A percentile compares a stretch with the other conserved stretches of the same genome.
Evolutionary conservation across 1,140 invertebrate genomes (phyloP).

Genomic region (Listronotus oregonensis): DNA sequence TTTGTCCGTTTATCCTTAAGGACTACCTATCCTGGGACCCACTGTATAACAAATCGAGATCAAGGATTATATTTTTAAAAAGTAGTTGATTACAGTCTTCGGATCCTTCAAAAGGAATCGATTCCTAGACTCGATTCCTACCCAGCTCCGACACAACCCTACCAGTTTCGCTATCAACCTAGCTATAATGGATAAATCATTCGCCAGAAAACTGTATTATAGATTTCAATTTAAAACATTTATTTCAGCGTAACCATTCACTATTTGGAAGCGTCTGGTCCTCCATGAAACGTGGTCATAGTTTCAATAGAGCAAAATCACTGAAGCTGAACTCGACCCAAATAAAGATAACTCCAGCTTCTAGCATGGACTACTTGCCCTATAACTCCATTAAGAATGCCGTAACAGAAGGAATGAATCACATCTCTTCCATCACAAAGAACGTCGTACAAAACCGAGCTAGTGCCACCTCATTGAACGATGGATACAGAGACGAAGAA

Average conservation of each 20-base stretch:
- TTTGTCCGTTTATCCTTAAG: too few relatives aligned
- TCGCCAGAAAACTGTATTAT: too few relatives aligned
- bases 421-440: slow-evolving; percentile 59
- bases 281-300: slow-evolving; percentile 76
- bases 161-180: too few relatives aligned
- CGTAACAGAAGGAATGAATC: slow-evolving; percentile 64
- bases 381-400: slow-evolving; percentile 67
- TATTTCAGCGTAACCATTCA: slow-evolving; percentile 91
- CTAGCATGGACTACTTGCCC: slow-evolving; percentile 56
- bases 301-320: slow-evolving; percentile 65
- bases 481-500: slow-evolving; percentile 64
- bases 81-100: too few relatives aligned
- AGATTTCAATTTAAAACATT: background rate
- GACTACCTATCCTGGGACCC: too few relatives aligned
- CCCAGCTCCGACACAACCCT: too few relatives aligned
- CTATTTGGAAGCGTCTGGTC: slow-evolving; percentile 95
- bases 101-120: too few relatives aligned
- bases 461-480: slow-evolving; percentile 53
- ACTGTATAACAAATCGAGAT: too few relatives aligned
- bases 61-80: too few relatives aligned
- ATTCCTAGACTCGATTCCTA: too few relatives aligned
- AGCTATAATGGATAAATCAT: too few relatives aligned
- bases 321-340: slow-evolving; percentile 65
- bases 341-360: slow-evolving; percentile 56
- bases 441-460: slow-evolving; percentile 58